A percentile compares a stretch with the other conserved stretches of the same genome.
phyloP scores from a whole-genome alignment of 2,797 vertebrate species.

The Enteromius argenteus region DNA sequence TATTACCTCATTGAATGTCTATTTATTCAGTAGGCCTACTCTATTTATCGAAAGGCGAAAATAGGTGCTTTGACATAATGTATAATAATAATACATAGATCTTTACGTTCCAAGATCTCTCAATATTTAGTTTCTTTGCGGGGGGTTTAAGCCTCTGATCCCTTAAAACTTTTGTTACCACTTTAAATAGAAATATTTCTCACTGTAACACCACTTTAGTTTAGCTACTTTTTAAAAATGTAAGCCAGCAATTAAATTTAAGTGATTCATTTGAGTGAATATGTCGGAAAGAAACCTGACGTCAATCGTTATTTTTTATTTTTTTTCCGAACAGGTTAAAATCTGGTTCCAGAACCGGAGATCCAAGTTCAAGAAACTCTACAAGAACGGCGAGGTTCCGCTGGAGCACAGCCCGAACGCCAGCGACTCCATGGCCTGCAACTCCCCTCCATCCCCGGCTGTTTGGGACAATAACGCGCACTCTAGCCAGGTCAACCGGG shows the following conservation, averaged over 20 bases:
- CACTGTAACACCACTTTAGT: neutral
- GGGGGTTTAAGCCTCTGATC: neutral
- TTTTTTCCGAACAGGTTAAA: conserved; percentile 84
- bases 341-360: conserved; percentile 99
- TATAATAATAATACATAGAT: neutral
- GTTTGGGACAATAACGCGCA: conserved; percentile 91
- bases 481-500: conserved; percentile 80
- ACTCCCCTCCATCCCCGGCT: conserved; percentile 91
- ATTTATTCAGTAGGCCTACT: no score
- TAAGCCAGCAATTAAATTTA: neutral
- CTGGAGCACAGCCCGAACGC: conserved; percentile 97
- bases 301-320: neutral
- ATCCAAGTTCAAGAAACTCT: conserved; percentile 99
- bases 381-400: conserved; percentile 96
- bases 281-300: neutral
- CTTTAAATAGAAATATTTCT: neutral
- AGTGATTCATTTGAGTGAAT: neutral
- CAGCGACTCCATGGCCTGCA: conserved; percentile 98
- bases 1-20: no score
- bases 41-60: neutral
- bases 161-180: neutral
- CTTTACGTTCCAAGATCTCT: neutral
- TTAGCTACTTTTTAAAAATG: neutral
- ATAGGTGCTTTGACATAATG: neutral
- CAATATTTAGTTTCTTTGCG: neutral